Evolutionary conservation across 2,888 invertebrate genomes (phyloP), one percentile per base, ranked within the genome.

Genomic region (Caenorhabditis zanzibari): DNA sequence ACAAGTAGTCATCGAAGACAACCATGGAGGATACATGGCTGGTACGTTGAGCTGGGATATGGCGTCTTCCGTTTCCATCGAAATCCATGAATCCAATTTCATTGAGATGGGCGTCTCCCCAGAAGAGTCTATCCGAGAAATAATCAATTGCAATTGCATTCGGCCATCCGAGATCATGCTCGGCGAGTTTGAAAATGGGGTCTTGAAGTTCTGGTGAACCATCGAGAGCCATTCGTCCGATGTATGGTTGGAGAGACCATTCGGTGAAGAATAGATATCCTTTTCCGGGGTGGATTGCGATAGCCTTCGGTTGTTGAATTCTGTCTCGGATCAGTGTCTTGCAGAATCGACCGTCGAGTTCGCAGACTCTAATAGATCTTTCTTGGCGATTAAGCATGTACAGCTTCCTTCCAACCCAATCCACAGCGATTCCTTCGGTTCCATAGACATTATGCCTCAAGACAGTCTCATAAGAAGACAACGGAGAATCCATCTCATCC

Each of bases 81-180:
- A 88, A 85, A 69, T 88, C 84, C 80, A 88, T 88, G 72, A 90
- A 85, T 54, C 97, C 98, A 68, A 99, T 97, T 92, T 98, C 98
- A 93, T 99, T 97, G 88, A 98, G 94, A 93, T 98, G 98, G 88
- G 98, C 98, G 93, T 99, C 99, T 0, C 98, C 98, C 96, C 96
- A 99, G 93, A 96, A 84, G 5, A 73, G 77, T 90, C 96, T 95
- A 90, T 98, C 96, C 0, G 97, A 96, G 92, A 97, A 96, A 93
- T 96, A 98, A 92, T 99, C 98, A 80, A 99, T 95, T 0, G 98
- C 96, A 19, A 99, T 93, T 0, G 98, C 98, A 93, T 99, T 99
- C 0, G 98, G 98, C 99, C 99, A 99, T 0, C 97, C 97, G 66
- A 98, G 95, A 91, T 97, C 97, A 88, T 97, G 95, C 91, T 96